phyloP scores from a whole-genome alignment of 1,140 invertebrate genomes.

The Achroia grisella region DNA sequence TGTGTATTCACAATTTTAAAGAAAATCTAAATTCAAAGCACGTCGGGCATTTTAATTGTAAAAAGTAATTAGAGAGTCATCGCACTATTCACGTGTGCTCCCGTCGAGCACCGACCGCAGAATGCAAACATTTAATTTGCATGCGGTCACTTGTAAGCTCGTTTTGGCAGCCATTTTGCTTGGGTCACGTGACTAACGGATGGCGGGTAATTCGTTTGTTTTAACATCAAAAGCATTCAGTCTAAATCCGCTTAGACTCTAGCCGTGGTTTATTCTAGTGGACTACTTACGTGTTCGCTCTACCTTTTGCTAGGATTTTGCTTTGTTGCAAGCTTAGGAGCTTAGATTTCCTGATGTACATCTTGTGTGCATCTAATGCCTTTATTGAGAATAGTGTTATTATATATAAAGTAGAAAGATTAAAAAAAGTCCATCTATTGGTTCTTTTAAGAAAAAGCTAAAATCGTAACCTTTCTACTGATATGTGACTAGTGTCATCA shows the following conservation, averaged over 20 bases:
- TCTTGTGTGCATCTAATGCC: no score
- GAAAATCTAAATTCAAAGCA: background rate
- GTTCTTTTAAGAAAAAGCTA: no score
- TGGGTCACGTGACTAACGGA: conserved; percentile 6
- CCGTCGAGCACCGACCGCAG: conserved; percentile 14
- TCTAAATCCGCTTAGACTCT: no score
- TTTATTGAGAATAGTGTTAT: background rate
- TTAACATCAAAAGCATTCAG: background rate
- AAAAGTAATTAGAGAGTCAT: conserved; percentile 39
- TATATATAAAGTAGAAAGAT: conserved; percentile 4
- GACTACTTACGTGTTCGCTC: no score
- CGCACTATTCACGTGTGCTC: conserved; percentile 15
- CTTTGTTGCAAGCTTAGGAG: no score
- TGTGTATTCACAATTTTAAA: no score
- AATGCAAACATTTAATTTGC: conserved; percentile 46
- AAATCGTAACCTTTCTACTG: no score
- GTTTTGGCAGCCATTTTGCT: conserved; percentile 18
- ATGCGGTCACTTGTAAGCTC: conserved; percentile 22
- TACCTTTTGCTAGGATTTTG: no score
- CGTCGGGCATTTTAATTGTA: conserved; percentile 45
- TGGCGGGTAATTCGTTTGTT: conserved; percentile 3
- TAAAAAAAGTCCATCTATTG: no score
- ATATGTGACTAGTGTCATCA: no score
- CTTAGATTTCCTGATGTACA: no score
- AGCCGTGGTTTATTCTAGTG: no score